These are phyloP conservation scores for Pseudopleuronectes americanus DNA, from an alignment of 2,797 vertebrate species.

Conservation along the genomic window DNA sequence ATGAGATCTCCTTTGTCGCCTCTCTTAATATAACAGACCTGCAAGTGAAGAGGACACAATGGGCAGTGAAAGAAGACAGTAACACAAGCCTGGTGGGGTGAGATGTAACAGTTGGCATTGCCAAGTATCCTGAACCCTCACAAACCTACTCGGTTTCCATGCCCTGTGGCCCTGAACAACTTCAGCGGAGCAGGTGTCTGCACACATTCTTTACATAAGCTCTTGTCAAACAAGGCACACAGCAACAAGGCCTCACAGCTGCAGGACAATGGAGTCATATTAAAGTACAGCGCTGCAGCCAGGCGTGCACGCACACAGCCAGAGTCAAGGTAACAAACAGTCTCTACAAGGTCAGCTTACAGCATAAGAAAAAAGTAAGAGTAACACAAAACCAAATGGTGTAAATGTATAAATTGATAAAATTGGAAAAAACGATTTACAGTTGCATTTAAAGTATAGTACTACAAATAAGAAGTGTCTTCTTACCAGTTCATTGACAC, in stretches of 20 bases:
- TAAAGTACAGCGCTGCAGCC: constrained; percentile 33
- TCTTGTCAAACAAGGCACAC: constrained; percentile 75
- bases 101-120: constrained; percentile 65
- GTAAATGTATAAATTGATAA: constrained; percentile 8
- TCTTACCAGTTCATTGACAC: not conserved
- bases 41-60: constrained; percentile 61
- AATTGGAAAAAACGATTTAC: not conserved
- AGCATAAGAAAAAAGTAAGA: not conserved
- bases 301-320: constrained; percentile 24
- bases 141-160: constrained; percentile 52
- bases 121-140: constrained; percentile 44
- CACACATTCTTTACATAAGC: constrained; percentile 74
- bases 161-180: constrained; percentile 49
- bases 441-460: constrained; percentile 6
- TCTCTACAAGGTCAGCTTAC: constrained; percentile 36
- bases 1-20: constrained; percentile 65
- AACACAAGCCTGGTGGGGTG: constrained; percentile 65
- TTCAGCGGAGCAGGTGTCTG: constrained; percentile 70
- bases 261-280: constrained; percentile 66
- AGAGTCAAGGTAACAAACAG: constrained; percentile 43
- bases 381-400: constrained; percentile 3
- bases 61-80: constrained; percentile 53
- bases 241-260: constrained; percentile 71
- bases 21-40: constrained; percentile 67
- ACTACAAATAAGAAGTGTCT: not conserved